Conservation (phyloP, 2,888 invertebrate species). For the Microchrysa polita region DNA sequence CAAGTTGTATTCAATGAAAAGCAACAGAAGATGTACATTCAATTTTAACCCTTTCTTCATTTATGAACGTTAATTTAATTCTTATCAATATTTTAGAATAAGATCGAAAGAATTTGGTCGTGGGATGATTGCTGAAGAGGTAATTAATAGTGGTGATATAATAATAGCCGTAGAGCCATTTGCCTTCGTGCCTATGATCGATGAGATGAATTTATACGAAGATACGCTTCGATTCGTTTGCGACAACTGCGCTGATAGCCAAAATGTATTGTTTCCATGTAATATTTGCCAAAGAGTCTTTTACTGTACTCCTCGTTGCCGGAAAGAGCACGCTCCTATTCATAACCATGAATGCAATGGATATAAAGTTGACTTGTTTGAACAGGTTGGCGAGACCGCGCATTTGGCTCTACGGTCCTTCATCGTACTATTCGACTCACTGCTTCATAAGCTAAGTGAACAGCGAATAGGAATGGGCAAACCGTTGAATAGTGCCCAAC, state of each 20-base stretch:
- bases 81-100: too few relatives aligned
- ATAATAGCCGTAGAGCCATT: constrained; percentile 84
- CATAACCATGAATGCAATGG: constrained; percentile 81
- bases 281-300: constrained; percentile 71
- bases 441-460: constrained; percentile 17
- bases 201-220: too few relatives aligned
- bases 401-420: constrained; percentile 80
- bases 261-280: constrained; percentile 76
- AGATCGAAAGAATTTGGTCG: constrained; percentile 71
- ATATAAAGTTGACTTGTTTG: constrained; percentile 70
- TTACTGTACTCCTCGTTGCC: constrained; percentile 76
- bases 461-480: not conserved
- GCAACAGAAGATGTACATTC: constrained; percentile 43
- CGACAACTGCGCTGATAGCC: constrained; percentile 75
- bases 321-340: constrained; percentile 66
- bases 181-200: constrained; percentile 71
- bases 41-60: not conserved
- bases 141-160: constrained; percentile 73
- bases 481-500: not conserved
- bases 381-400: constrained; percentile 76
- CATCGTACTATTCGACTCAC: constrained; percentile 64
- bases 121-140: constrained; percentile 70
- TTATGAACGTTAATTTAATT: constrained; percentile 23
- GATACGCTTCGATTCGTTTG: constrained; percentile 59
- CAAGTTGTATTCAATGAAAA: not conserved